Evolutionary conservation across 2,797 vertebrate genomes (phyloP), one percentile per base, ranked within the genome.

Genomic region (Ispidina picta): DNA sequence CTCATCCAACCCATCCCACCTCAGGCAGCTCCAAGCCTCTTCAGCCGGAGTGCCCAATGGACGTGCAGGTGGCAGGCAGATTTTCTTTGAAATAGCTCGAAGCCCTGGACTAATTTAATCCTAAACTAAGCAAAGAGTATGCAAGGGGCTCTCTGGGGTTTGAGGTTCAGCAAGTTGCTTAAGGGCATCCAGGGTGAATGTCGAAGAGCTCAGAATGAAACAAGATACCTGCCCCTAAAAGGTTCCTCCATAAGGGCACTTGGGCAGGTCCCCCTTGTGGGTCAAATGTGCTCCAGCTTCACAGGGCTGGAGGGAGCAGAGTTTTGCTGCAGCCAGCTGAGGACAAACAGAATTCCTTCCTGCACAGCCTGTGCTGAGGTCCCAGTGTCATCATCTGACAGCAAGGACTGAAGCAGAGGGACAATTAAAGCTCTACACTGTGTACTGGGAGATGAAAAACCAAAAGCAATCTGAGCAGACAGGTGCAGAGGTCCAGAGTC

Each of bases 11-110:
- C 25, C 7, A 0, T 10, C 21, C 60, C 0, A 0, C 5, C 60
- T 12, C 0, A 0, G 48, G 9, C 35, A 35, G 62, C 31, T 55
- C 76, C 0, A 0, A 26, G 51, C 10, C 18, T 56, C 11, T 49
- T 17, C 25, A 31, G 62, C 44, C 5, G 0, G 3, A 23, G 46
- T 0, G 0, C 4, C 56, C 76, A 9, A 18, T 26, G 37, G 46
- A 33, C 22, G 1, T 1, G 0, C 37, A 33, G 60, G 18, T 52
- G 13, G 6, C 43, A n/a, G 70, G 39, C 23, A 46, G 29, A 2
- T 21, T 44, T 35, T 35, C 35, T 44, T 22, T 6, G 1, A 26
- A 44, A 54, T 5, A 69, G 28, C 56, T 68, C 0, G 0, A 58
- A 22, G 21, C 11, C 9, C 29, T 22, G 37, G 25, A 62, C 3